A percentile compares a stretch with the other conserved stretches of the same genome.
Evolutionary conservation across 2,113 vertebrate species (phyloP).

Genomic region (Anhinga rufa): DNA sequence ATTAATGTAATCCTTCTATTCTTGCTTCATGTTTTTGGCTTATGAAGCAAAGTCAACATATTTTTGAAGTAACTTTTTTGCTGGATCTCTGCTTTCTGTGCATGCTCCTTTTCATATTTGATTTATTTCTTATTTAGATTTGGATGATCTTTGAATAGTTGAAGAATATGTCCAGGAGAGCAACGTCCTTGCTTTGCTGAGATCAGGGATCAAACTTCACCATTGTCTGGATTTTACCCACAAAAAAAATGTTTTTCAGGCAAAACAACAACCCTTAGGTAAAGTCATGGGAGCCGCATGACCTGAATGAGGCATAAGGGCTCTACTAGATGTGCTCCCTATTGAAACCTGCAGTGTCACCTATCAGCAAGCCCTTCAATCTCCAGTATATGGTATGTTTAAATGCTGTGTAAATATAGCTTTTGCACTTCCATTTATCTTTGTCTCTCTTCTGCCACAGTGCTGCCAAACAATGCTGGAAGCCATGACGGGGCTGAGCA

Average conservation of each 20-base stretch:
- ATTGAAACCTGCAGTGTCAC: not conserved
- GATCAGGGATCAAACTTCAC: not conserved
- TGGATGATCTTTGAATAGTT: not conserved
- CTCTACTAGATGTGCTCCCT: not conserved
- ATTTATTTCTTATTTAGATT: not conserved
- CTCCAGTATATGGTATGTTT: not conserved
- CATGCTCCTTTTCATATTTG: not conserved
- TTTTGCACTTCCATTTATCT: not conserved
- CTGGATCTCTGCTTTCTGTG: not conserved
- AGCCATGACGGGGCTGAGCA: not conserved
- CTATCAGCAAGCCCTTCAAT: not conserved
- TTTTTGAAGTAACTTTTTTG: not conserved
- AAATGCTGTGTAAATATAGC: conserved; percentile 41
- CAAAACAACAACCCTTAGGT: not conserved
- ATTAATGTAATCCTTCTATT: not conserved
- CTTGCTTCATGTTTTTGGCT: not conserved
- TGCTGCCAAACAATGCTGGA: conserved; percentile 15
- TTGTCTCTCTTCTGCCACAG: not conserved
- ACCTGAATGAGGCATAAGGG: not conserved
- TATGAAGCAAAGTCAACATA: not conserved
- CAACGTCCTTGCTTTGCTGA: not conserved
- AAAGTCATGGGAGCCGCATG: not conserved
- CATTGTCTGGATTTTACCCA: not conserved
- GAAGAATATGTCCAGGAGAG: not conserved
- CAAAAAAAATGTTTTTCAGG: not conserved